These are phyloP conservation scores for Apogon hyalosoma DNA, from an alignment of 2,797 vertebrate genomes.

Conservation along the genomic window DNA sequence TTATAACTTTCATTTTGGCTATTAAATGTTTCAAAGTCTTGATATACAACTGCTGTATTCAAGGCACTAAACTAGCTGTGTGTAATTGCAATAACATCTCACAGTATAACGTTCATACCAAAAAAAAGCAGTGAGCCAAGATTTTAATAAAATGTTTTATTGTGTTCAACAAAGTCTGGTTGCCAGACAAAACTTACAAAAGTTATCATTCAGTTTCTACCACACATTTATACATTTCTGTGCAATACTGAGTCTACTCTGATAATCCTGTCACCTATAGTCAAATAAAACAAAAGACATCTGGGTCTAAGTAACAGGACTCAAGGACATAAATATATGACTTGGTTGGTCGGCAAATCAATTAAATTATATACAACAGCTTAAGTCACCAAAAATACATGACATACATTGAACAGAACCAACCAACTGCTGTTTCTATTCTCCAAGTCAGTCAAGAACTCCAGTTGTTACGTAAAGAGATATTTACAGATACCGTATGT, in stretches of 20 bases:
- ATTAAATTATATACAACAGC: constrained; percentile 76
- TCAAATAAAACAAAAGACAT: constrained; percentile 53
- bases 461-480: constrained; percentile 58
- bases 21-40: no score
- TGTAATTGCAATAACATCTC: not conserved
- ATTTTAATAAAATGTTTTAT: constrained; percentile 85
- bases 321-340: constrained; percentile 81
- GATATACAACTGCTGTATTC: not conserved
- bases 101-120: constrained; percentile 1
- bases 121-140: constrained; percentile 10
- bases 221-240: constrained; percentile 79
- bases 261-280: constrained; percentile 47
- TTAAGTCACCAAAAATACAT: constrained; percentile 75
- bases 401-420: constrained; percentile 64
- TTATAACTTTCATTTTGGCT: no score
- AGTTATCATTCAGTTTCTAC: constrained; percentile 79
- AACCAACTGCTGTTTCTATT: constrained; percentile 38
- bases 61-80: not conserved
- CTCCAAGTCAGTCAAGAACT: constrained; percentile 54
- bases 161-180: constrained; percentile 85
- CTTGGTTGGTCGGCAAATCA: constrained; percentile 60
- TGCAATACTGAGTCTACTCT: constrained; percentile 75
- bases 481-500: constrained; percentile 71
- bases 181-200: constrained; percentile 88
- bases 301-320: constrained; percentile 62